Evolutionary conservation across 2,797 vertebrate genomes (phyloP), one percentile per base, ranked within the genome.

Genomic region (Calcarius lapponicus): DNA sequence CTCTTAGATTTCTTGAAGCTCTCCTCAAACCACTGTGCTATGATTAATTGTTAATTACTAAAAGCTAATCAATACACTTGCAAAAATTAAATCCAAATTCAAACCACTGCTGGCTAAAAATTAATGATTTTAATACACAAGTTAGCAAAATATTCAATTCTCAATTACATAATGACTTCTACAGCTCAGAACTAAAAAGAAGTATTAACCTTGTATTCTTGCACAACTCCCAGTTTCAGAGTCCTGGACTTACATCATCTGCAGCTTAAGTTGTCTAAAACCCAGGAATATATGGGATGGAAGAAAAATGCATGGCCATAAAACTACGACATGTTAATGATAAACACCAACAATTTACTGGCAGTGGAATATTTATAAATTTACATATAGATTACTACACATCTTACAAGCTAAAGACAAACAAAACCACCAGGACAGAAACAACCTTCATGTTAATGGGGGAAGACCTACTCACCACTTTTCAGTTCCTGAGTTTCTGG

Each of bases 401-500:
- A 43, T 16, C 8, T 54, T 54, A 71, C 9, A 32, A 67, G 26
- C 6, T 43, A 60, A 71, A 90, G 43, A 47, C 24, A 78, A 72
- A 86, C 36, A 90, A 60, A 79, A 60, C 15, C 54, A 84, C 19
- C 48, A 42, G 32, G 47, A n/a, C 0, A 95, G 25, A 50, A 78
- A n/a, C 4, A 11, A 83, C 11, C 9, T 36, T 11, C 14, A 5
- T 4, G 7, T 18, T 45, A 25, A 28, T 6, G 12, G 42, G 7
- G 53, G 32, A 80, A 76, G 11, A 64, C 32, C n/a, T 26, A 93
- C 97, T 98, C 91, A 99, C 99, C 99, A 91, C 89, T 97, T 97
- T 99, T 99, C 65, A 99, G 98, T 7, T 99, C 98, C 92, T 98
- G 99, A 1, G 99, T 99, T 97, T 98, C 96, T 13, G 97, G 94